phyloP scores from a whole-genome alignment of 2,113 vertebrate genomes.

The Guaruba guarouba region DNA sequence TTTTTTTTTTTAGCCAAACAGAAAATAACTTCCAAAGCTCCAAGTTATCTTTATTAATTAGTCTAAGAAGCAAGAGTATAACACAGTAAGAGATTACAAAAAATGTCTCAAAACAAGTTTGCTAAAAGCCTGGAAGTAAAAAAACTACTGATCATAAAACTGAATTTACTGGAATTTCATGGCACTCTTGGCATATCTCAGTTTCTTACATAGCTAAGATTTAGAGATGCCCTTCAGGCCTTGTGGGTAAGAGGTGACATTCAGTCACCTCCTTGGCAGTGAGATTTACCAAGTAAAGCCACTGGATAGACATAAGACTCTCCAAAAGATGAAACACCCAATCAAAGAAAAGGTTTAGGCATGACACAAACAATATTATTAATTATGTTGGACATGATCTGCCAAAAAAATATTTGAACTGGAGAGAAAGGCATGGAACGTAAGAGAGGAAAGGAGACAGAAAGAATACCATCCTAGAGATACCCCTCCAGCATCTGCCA shows the following conservation, averaged over 20 bases:
- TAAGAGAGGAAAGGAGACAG: background rate
- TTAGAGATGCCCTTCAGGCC: constrained; percentile 20
- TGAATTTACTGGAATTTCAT: constrained; percentile 51
- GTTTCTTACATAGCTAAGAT: constrained; percentile 34
- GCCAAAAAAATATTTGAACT: constrained; percentile 27
- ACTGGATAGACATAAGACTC: constrained; percentile 30
- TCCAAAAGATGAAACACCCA: constrained; percentile 42
- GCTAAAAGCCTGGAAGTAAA: background rate
- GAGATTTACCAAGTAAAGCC: constrained; percentile 29
- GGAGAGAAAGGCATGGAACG: constrained; percentile 11
- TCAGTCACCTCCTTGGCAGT: constrained; percentile 46
- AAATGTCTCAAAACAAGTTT: background rate
- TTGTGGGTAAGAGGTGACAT: constrained; percentile 41
- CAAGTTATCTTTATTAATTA: background rate
- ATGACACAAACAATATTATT: constrained; percentile 57
- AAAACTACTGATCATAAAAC: background rate
- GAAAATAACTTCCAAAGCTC: background rate
- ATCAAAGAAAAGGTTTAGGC: constrained; percentile 54
- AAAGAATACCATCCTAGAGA: constrained; percentile 56
- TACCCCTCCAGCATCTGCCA: constrained; percentile 64
- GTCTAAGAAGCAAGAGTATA: background rate
- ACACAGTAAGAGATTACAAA: background rate
- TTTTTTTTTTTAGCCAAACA: background rate
- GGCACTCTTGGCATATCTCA: constrained; percentile 15
- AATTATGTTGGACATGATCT: constrained; percentile 33